Percentiles rank a stretch among this genome's conserved stretches.
These are phyloP conservation scores for Glandiceps talaboti DNA, from an alignment of 53 echinoderm and acorn worm species.

Conservation along the genomic window DNA sequence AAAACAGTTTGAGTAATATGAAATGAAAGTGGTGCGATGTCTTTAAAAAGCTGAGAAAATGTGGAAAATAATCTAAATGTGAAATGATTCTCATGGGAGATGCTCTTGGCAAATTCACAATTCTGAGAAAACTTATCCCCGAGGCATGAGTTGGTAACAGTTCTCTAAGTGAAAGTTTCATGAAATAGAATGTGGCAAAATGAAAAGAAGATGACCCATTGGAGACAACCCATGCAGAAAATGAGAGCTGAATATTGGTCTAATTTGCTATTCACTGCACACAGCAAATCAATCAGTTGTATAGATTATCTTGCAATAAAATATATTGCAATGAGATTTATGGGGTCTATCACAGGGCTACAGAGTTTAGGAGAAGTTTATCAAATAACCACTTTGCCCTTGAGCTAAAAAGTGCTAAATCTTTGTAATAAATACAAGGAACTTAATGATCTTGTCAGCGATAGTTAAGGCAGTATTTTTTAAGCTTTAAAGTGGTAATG, in stretches of 20 bases:
- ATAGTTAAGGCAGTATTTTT: not conserved
- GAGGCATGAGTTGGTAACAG: too few relatives aligned
- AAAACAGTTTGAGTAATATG: too few relatives aligned
- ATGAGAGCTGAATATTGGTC: not conserved
- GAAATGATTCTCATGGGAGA: too few relatives aligned
- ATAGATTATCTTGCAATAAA: not conserved
- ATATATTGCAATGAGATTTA: not conserved
- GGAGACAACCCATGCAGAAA: not conserved
- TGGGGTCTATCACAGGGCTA: not conserved
- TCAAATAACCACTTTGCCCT: not conserved
- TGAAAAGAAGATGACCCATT: not conserved
- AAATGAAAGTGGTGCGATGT: too few relatives aligned
- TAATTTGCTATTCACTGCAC: not conserved
- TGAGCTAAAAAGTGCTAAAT: not conserved
- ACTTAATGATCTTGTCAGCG: not conserved
- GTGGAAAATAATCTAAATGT: too few relatives aligned
- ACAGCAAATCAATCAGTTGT: not conserved
- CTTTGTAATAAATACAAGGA: not conserved
- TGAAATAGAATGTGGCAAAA: too few relatives aligned
- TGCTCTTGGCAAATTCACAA: too few relatives aligned
- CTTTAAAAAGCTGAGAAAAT: too few relatives aligned
- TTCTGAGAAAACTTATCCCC: too few relatives aligned
- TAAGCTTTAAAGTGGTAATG: too few relatives aligned
- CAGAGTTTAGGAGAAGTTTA: not conserved
- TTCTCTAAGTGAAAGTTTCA: too few relatives aligned